Base-by-base conservation (phyloP, 2,113 vertebrate species). In the Antigone vipio region DNA sequence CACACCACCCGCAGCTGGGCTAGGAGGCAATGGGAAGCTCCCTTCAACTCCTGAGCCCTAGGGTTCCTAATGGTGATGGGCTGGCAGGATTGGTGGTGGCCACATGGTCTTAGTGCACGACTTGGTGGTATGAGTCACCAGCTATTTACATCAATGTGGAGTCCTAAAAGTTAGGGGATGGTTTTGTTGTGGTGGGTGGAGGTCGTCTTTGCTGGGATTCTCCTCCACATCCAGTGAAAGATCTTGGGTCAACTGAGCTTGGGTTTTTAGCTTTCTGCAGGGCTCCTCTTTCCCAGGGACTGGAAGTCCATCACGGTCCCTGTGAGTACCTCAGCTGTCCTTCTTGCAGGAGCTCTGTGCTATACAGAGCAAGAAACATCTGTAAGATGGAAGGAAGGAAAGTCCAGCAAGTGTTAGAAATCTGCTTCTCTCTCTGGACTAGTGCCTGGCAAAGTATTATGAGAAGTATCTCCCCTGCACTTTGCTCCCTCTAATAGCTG, bases 71-170 rank as follows among this genome's bases (percentile, higher is more conserved):
- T 19, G 38, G 35, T 32, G 72, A 27, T 63, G 64, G 55, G 47
- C 76, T 86, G 58, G 40, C 8, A 35, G 77, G 55, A 38, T 7
- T 71, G 64, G 29, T 59, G 35, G 40, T 62, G 56, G 12, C 52
- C 40, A 0, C 0, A 1, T 20, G n/a, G 52, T 16, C 6, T 2
- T 12, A 29, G 27, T 11, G 22, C 5, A 19, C 38, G 26, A 15
- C 1, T 5, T 44, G 35, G 15, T 34, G 35, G 5, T 68, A 17
- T 9, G 0, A 53, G 49, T 72, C 71, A 59, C 47, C 34, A 13
- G 12, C 60, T 92, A 2, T 50, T 63, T 68, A 20, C 8, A 6
- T 29, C 58, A 14, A 1, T 29, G 42, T 24, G 40, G 66, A 27
- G 45, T 60, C 50, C 63, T 73, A 23, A 38, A 27, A n/a, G n/a